phyloP scores from a whole-genome alignment of 2,888 invertebrate species.

The Aporophyla lueneburgensis region DNA sequence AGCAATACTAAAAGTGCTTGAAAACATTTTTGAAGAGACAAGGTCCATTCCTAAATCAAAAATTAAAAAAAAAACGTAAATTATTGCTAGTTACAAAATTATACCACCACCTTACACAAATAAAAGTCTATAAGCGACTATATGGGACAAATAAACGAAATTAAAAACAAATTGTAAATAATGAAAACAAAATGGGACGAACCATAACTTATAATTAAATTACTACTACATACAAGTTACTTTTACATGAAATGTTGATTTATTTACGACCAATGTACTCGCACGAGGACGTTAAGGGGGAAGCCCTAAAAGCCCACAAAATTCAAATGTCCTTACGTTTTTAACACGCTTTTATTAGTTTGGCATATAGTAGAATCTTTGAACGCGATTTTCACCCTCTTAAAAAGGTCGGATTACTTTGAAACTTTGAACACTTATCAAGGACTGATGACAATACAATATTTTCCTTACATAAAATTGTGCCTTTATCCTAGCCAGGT shows the following conservation, averaged over 20 bases:
- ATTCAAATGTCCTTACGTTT: no score
- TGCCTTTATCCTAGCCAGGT: no score
- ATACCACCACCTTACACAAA: slow-evolving; percentile 61
- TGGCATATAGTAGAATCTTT: no score
- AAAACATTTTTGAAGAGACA: background rate
- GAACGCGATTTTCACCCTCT: no score
- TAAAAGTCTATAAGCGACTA: slow-evolving; percentile 54
- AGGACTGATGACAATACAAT: no score
- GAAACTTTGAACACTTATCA: no score
- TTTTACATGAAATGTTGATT: slow-evolving; percentile 18
- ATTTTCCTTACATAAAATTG: no score
- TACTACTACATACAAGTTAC: slow-evolving; percentile 74
- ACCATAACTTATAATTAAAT: slow-evolving; percentile 59
- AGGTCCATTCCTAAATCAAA: background rate
- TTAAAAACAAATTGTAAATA: slow-evolving; percentile 42
- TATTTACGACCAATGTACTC: slow-evolving; percentile 57
- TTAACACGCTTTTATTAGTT: no score
- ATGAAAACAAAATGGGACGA: slow-evolving; percentile 57
- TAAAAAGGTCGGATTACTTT: no score
- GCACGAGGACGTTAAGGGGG: background rate
- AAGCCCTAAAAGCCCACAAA: no score
- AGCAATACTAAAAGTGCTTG: slow-evolving; percentile 5
- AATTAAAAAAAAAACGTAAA: background rate
- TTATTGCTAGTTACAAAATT: slow-evolving; percentile 39
- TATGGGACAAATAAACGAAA: slow-evolving; percentile 44